Percentiles rank a stretch among this genome's conserved stretches.
These are phyloP conservation scores for Syngnathus floridae DNA, from an alignment of 2,113 vertebrate genomes.

Conservation along the genomic window DNA sequence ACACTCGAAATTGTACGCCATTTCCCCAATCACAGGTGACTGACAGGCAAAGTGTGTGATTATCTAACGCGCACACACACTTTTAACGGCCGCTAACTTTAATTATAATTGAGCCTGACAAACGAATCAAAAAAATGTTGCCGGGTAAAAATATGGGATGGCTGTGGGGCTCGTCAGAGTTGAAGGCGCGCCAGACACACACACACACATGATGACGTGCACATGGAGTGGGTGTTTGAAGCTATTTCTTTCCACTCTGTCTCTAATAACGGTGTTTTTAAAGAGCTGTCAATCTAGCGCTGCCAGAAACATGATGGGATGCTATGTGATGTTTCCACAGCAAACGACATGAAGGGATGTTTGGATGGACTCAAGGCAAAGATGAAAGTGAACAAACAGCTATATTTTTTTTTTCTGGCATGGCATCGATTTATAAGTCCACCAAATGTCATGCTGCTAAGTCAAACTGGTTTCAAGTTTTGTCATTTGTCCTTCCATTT, in stretches of 20 bases:
- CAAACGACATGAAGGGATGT: conserved; percentile 25
- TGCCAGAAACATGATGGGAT: conserved; percentile 13
- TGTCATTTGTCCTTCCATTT: too few relatives aligned
- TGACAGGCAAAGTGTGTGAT: conserved; percentile 38
- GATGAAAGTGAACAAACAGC: neutral
- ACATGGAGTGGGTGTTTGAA: conserved; percentile 35
- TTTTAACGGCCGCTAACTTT: conserved; percentile 15
- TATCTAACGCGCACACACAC: conserved; percentile 14
- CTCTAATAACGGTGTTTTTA: conserved; percentile 47
- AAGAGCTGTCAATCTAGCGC: conserved; percentile 44
- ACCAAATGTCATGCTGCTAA: neutral
- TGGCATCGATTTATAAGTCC: neutral
- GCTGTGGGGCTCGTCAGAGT: conserved; percentile 13
- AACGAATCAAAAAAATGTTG: conserved; percentile 26
- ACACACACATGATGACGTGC: neutral
- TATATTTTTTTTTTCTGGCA: neutral
- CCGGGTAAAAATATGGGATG: conserved; percentile 20
- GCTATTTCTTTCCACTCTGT: conserved; percentile 43
- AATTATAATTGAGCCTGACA: conserved; percentile 24
- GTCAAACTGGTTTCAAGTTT: neutral
- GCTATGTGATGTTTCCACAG: conserved; percentile 19
- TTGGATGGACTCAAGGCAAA: conserved; percentile 15
- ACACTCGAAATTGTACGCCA: conserved; percentile 35
- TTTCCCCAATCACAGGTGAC: conserved; percentile 40
- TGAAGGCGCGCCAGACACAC: conserved; percentile 11